Conservation (phyloP, 1,140 invertebrate species). For the Leguminivora glycinivorella region DNA sequence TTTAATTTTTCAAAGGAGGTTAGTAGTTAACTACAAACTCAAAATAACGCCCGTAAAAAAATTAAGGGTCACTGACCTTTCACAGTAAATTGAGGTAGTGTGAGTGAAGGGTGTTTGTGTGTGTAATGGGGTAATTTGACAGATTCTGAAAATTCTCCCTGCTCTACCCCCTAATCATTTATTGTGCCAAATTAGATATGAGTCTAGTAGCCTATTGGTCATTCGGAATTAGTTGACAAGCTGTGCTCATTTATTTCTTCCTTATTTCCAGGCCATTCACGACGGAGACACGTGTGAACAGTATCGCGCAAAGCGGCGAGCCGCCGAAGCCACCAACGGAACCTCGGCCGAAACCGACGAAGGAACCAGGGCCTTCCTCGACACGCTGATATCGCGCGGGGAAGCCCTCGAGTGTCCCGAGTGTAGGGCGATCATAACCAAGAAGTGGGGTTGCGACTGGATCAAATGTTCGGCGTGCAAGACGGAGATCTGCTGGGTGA, state of each 20-base stretch:
- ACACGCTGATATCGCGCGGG: slow-evolving; percentile 90
- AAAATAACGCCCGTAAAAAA: too few species aligned
- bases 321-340: background rate
- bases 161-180: too few species aligned
- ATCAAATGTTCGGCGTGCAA: slow-evolving; percentile 95
- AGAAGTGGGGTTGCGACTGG: slow-evolving; percentile 98
- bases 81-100: too few species aligned
- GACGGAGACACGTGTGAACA: slow-evolving; percentile 90
- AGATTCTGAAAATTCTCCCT: too few species aligned
- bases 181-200: too few species aligned
- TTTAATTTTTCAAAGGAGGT: too few species aligned
- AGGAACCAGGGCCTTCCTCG: slow-evolving; percentile 88
- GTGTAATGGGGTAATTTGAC: too few species aligned
- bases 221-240: too few species aligned
- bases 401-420: slow-evolving; percentile 93
- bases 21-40: too few species aligned
- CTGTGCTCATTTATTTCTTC: background rate
- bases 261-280: slow-evolving; percentile 86
- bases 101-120: too few species aligned
- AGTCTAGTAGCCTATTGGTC: too few species aligned
- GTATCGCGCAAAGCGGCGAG: slow-evolving; percentile 86
- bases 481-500: slow-evolving; percentile 97
- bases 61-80: too few species aligned
- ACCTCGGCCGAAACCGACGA: slow-evolving; percentile 77
- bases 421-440: slow-evolving; percentile 91